Base-by-base conservation (phyloP, 2,113 vertebrate genomes). In the Psilopsiagon aymara region DNA sequence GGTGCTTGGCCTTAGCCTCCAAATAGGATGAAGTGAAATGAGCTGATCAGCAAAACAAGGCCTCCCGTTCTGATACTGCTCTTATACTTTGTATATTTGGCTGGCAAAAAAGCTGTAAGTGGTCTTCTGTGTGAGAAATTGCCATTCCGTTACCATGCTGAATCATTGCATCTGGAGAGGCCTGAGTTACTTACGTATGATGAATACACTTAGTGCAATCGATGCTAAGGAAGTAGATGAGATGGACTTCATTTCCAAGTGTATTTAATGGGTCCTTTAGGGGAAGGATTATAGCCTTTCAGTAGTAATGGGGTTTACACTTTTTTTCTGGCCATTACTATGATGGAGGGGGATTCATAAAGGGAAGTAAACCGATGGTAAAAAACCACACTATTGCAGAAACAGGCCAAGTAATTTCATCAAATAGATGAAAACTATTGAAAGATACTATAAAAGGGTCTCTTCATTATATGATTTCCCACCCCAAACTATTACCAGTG, bases 111-210 rank as follows among this genome's bases (percentile, higher is more conserved):
- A 25, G 1, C 0, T 21, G 3, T 4, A 7, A 44, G 31, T 1
- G 0, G 17, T 24, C 18, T 20, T 37, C 46, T 49, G 14, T 1
- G 7, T 27, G 37, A 62, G 17, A 14, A 44, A 33, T 29, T 17
- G 63, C 15, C 17, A 0, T 67, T 86, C 59, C 13, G 7, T 39
- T 71, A 8, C 25, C 0, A 0, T 97, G 95, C 94, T 95, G 92
- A 97, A 77, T 96, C 95, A 96, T 24, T 69, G 88, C 3, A 1
- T 62, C 31, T 59, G 19, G 46, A 66, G 75, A 86, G 85, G 92
- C 88, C 88, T 77, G 2, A 20, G 1, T 44, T 59, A 1, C 8
- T 57, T 51, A 5, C 7, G 7, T 35, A 3, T 24, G 12, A 21
- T 29, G 5, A 18, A 41, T 52, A 4, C 8, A 2, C 15, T 18